A percentile compares a stretch with the other conserved stretches of the same genome.
Evolutionary conservation across 2,888 invertebrate species (phyloP).

Genomic region (Doris montereyensis): DNA sequence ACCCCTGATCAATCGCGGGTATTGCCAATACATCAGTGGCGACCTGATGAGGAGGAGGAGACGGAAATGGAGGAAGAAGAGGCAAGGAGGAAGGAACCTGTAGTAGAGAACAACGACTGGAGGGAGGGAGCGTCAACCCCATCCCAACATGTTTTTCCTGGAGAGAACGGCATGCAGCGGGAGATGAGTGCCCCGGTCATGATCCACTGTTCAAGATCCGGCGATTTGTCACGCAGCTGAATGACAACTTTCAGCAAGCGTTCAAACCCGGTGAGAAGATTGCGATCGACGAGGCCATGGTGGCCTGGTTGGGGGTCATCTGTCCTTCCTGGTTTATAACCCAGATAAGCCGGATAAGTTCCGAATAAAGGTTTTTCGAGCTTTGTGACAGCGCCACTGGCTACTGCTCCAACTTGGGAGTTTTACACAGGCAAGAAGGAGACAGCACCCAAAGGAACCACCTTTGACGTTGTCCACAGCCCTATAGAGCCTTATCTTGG

Average conservation of each 20-base stretch:
- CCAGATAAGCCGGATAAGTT: slow-evolving; percentile 10
- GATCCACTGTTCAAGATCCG: slow-evolving; percentile 23
- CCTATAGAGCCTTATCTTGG: neutral
- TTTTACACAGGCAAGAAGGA: slow-evolving; percentile 1
- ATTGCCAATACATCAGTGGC: no score
- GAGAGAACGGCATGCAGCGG: no score
- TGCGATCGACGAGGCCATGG: slow-evolving; percentile 19
- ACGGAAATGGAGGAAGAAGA: no score
- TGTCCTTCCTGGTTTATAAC: slow-evolving; percentile 1
- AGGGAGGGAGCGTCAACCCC: no score
- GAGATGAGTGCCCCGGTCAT: no score
- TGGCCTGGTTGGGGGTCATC: neutral
- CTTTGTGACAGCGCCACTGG: slow-evolving; percentile 3
- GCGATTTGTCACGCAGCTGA: neutral
- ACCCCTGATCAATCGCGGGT: no score
- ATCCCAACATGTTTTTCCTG: no score
- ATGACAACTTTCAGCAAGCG: neutral
- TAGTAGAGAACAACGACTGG: no score
- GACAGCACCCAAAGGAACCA: neutral
- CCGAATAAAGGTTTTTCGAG: slow-evolving; percentile 8
- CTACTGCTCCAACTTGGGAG: slow-evolving; percentile 16
- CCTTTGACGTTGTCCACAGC: neutral
- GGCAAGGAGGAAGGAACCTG: no score
- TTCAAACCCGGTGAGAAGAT: neutral
- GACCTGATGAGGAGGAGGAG: no score